phyloP scores from a whole-genome alignment of 2,113 vertebrate genomes.

The Tachysurus vachellii region DNA sequence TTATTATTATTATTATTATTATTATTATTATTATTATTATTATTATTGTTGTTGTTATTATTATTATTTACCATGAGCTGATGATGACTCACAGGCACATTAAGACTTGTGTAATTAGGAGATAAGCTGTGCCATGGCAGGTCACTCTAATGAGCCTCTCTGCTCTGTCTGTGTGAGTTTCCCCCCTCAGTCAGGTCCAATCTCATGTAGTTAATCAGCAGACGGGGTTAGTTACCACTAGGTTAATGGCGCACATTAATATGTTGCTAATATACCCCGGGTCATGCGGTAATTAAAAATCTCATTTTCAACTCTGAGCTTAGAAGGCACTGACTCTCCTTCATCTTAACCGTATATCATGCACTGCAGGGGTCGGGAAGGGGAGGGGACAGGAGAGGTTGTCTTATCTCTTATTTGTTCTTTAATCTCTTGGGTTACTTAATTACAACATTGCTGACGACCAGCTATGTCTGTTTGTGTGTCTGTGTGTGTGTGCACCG shows the following conservation, averaged over 20 bases:
- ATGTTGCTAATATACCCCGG: slow-evolving; percentile 78
- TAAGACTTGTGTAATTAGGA: slow-evolving; percentile 32
- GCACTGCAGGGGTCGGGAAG: slow-evolving; percentile 19
- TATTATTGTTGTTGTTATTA: not conserved
- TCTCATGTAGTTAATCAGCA: slow-evolving; percentile 80
- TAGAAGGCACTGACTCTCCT: slow-evolving; percentile 71
- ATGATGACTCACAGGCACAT: slow-evolving; percentile 30
- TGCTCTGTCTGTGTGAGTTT: slow-evolving; percentile 34
- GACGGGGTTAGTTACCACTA: slow-evolving; percentile 80
- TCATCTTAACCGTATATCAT: slow-evolving; percentile 60
- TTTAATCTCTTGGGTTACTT: slow-evolving; percentile 20
- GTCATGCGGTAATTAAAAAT: slow-evolving; percentile 85
- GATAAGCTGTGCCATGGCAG: slow-evolving; percentile 38
- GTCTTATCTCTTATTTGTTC: slow-evolving; percentile 14
- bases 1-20: not conserved
- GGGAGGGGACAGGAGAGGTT: not conserved
- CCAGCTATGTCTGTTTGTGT: slow-evolving; percentile 29
- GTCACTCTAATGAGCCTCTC: slow-evolving; percentile 51
- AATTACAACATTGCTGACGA: slow-evolving; percentile 13
- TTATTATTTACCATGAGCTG: not conserved
- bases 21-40: not conserved
- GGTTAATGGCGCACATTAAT: slow-evolving; percentile 84
- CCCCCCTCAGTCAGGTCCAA: slow-evolving; percentile 65
- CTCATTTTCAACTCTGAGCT: slow-evolving; percentile 75
- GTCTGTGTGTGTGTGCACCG: not conserved